Percentiles rank a stretch among this genome's conserved stretches.
These are phyloP conservation scores for Drosophila arizonae DNA, from an alignment of 1,140 invertebrate genomes.

Conservation along the genomic window DNA sequence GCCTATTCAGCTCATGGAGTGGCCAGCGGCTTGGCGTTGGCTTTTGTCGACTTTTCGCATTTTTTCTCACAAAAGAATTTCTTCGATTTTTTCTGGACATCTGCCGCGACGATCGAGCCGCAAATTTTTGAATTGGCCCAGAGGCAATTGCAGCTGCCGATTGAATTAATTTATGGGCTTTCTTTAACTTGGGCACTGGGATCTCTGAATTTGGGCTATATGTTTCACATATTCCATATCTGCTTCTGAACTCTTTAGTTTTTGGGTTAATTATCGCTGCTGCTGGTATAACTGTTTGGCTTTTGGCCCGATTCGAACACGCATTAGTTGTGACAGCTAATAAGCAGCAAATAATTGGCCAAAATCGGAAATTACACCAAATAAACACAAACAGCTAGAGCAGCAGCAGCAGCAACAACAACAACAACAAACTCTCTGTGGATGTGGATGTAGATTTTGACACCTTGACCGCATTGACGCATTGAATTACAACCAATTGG, in stretches of 20 bases:
- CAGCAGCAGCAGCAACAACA: background rate
- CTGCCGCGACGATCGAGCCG: slow-evolving; percentile 16
- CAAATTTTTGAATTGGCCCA: slow-evolving; percentile 35
- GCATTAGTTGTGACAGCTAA: slow-evolving; percentile 50
- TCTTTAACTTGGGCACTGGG: slow-evolving; percentile 38
- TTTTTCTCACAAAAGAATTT: slow-evolving; percentile 79
- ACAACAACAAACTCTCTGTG: slow-evolving; percentile 2
- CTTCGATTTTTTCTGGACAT: slow-evolving; percentile 36
- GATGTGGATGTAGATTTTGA: slow-evolving; percentile 31
- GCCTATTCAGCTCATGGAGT: slow-evolving; percentile 50
- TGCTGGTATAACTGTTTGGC: slow-evolving; percentile 49
- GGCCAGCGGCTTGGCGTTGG: slow-evolving; percentile 17
- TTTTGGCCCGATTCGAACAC: slow-evolving; percentile 44
- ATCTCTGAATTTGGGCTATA: slow-evolving; percentile 12
- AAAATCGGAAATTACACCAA: slow-evolving; percentile 44
- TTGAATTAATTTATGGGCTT: slow-evolving; percentile 75
- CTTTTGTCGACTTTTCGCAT: slow-evolving; percentile 60
- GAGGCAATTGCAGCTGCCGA: slow-evolving; percentile 67
- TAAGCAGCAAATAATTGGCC: slow-evolving; percentile 52
- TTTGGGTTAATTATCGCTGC: slow-evolving; percentile 60
- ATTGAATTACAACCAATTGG: slow-evolving; percentile 50
- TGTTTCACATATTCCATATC: slow-evolving; percentile 19
- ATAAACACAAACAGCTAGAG: slow-evolving; percentile 9
- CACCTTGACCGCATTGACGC: slow-evolving; percentile 73
- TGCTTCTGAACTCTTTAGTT: background rate